Evolutionary conservation across 1,140 invertebrate genomes (phyloP), one percentile per base, ranked within the genome.

Genomic region (Drosophila ficusphila): DNA sequence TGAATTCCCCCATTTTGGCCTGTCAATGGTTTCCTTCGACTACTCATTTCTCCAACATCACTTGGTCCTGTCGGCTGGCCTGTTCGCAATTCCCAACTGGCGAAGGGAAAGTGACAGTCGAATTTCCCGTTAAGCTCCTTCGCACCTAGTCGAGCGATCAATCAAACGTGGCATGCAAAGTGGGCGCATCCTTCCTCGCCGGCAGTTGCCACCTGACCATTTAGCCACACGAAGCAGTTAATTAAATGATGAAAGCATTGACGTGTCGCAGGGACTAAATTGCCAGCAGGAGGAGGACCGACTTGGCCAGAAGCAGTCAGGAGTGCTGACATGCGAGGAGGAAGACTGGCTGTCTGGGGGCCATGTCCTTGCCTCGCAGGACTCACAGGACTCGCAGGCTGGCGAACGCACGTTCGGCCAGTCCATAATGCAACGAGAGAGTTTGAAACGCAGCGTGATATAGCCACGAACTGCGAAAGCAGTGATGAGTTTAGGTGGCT

Each of bases 161-260:
- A 82, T 82, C 79, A 82, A 53, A 29, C 21, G n/a, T 74, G 69
- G 42, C 75, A 75, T 85, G 81, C 69, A 85, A 81, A 52, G 65
- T 57, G 71, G 34, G 70, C 33, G 42, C 52, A 67, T 36, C 21
- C 52, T 25, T 39, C 44, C 49, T 9, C 25, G 38, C 19, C n/a
- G 16, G n/a, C 23, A 27, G 42, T 14, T 27, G 29, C 58, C 34
- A 48, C 14, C 68, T 74, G 33, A 53, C 39, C 44, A 57, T 51
- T 67, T 33, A 41, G 62, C 39, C 41, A 27, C 58, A 86, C 76
- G 72, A 73, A 86, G 71, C 81, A 86, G 82, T 86, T 86, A 86
- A 86, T 86, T 86, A 86, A 86, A 86, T 86, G 81, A 88, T 86
- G 82, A 86, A 88, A 69, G 82, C 81, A 88, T 88, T 86, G 81